Base-by-base conservation (phyloP, 1,140 invertebrate species). In the Argopecten irradians region DNA sequence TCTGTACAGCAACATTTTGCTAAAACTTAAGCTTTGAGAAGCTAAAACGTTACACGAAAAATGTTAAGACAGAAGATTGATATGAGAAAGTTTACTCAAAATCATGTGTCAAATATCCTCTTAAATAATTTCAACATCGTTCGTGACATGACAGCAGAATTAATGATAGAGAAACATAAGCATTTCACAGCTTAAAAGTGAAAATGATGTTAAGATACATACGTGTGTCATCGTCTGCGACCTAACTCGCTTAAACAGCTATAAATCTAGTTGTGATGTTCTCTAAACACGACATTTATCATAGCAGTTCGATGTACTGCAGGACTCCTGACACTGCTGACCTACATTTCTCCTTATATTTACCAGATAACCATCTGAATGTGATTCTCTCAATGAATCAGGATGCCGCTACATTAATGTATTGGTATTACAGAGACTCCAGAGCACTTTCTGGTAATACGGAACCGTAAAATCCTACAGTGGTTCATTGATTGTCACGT, bases 361-460 rank as follows among this genome's bases (percentile, higher is more conserved):
- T 71, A 71, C 11, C 55, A 71, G 55, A 71, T 71, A 71, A 71
- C 55, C n/a, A 71, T 71, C 55, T 71, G 55, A 71, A n/a, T n/a
- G 22, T 71, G 55, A 71, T 71, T 71, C n/a, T n/a, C 28, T 28
- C 55, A n/a, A 71, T 28, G 55, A 71, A 71, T 71, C 55, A n/a
- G 55, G 5, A 71, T 3, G 55, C 22, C 55, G 22, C 55, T 71
- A 71, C 55, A 71, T 71, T 71, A 71, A n/a, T 71, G 55, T 71
- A 71, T 71, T 71, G 55, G 55, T 28, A n/a, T 71, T 28, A 28
- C 55, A 71, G 28, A 71, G n/a, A 16, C 55, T 71, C 55, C 16
- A 8, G 5, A 71, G 55, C 55, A 71, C 55, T 71, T 28, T 71
- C 55, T 71, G 55, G n/a, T 71, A 71, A 71, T 28, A 28, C n/a